A percentile compares a stretch with the other conserved stretches of the same genome.
phyloP scores from a whole-genome alignment of 2,113 vertebrate genomes.

The Dicerorhinus sumatrensis region DNA sequence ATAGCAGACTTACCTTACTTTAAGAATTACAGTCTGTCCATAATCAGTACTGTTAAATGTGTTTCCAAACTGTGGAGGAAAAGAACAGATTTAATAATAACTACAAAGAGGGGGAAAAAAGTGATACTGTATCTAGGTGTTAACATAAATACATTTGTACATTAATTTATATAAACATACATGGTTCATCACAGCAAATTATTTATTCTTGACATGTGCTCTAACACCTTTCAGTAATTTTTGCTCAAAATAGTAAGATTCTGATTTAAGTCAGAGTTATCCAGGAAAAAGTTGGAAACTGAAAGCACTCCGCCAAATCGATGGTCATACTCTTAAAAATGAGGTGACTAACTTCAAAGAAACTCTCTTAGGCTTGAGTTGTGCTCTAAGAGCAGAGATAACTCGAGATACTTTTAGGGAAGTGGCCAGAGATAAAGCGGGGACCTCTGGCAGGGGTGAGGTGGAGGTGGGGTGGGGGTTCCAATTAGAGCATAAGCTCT shows the following conservation, averaged over 20 bases:
- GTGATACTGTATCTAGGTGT: not conserved
- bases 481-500: not conserved
- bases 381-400: not conserved
- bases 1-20: conserved; percentile 82
- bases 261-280: not conserved
- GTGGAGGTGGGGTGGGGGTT: not conserved
- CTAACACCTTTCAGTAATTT: not conserved
- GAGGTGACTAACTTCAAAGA: not conserved
- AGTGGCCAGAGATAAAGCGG: not conserved
- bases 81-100: conserved; percentile 50
- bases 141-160: not conserved
- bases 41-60: fast-evolving
- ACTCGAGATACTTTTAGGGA: not conserved
- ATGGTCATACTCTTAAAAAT: conserved; percentile 8
- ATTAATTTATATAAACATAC: not conserved
- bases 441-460: not conserved
- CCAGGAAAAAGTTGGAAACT: not conserved
- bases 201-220: not conserved
- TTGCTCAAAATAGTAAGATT: not conserved
- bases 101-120: not conserved
- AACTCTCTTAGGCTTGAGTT: not conserved
- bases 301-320: not conserved
- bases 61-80: not conserved
- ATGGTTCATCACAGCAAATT: not conserved
- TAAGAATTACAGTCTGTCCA: conserved; percentile 40